Evolutionary conservation across 1,140 invertebrate species (phyloP).

Genomic region (Rhopalosiphum maidis): DNA sequence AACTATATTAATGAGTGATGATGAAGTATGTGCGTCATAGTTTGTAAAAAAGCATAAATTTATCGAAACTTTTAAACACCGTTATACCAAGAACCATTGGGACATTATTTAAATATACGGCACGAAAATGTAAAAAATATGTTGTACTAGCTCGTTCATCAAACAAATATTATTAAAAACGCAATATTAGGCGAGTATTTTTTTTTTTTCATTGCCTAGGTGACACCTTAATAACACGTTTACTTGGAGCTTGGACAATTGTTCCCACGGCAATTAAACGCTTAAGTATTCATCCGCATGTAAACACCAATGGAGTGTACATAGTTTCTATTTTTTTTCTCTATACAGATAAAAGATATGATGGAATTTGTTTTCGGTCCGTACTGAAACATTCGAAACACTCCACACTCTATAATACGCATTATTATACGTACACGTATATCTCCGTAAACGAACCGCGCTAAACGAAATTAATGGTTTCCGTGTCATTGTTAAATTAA

Average conservation of each 20-base stretch:
- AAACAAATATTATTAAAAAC: background rate
- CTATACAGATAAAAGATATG: constrained; percentile 21
- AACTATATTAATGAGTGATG: background rate
- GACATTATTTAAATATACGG: background rate
- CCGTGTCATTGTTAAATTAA: constrained; percentile 55
- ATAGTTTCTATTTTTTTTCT: constrained; percentile 29
- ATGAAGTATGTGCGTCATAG: no score
- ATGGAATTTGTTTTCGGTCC: constrained; percentile 34
- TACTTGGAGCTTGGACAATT: background rate
- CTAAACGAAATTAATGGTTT: constrained; percentile 43
- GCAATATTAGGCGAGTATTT: background rate
- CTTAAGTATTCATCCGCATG: background rate
- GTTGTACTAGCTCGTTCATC: background rate
- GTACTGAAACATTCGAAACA: background rate
- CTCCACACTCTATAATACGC: background rate
- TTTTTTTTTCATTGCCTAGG: background rate
- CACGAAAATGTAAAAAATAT: background rate
- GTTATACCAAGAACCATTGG: background rate
- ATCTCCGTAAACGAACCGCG: background rate
- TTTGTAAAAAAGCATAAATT: no score
- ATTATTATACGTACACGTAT: background rate
- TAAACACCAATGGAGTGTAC: constrained; percentile 20
- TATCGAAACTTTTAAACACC: background rate
- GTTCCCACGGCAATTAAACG: constrained; percentile 48
- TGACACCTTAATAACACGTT: constrained; percentile 22